These are phyloP conservation scores for Cynopterus sphinx DNA, from an alignment of 2,797 vertebrate species.

Conservation along the genomic window DNA sequence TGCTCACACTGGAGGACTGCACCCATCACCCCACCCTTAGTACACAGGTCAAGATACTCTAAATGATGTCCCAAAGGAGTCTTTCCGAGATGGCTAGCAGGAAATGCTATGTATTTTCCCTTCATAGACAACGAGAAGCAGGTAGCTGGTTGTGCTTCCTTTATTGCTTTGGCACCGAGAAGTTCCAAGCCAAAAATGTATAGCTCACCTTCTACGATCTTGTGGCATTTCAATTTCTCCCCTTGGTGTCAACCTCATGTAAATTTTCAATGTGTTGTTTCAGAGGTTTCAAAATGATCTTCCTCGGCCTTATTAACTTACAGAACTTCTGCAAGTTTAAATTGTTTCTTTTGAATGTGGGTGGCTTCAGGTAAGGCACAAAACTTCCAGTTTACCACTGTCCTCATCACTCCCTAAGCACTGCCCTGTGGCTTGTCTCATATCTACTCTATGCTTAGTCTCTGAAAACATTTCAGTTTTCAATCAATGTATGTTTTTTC, in stretches of 20 bases:
- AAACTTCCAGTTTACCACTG: neutral
- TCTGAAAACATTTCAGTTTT: neutral
- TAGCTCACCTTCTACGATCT: neutral
- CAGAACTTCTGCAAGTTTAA: neutral
- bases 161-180: neutral
- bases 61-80: neutral
- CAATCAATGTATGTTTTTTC: neutral
- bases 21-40: neutral
- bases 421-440: neutral
- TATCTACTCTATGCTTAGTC: neutral
- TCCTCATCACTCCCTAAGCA: neutral
- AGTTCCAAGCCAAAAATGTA: neutral
- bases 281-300: neutral
- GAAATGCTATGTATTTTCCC: neutral
- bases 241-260: too few species aligned
- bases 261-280: neutral
- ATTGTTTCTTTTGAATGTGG: neutral
- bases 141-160: too few species aligned
- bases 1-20: rapidly evolving
- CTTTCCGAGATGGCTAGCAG: neutral
- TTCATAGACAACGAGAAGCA: neutral
- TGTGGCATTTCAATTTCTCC: neutral
- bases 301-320: neutral
- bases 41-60: neutral
- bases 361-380: neutral